Base-by-base conservation (phyloP, 2,113 vertebrate genomes). In the Pterophyllum scalare region DNA sequence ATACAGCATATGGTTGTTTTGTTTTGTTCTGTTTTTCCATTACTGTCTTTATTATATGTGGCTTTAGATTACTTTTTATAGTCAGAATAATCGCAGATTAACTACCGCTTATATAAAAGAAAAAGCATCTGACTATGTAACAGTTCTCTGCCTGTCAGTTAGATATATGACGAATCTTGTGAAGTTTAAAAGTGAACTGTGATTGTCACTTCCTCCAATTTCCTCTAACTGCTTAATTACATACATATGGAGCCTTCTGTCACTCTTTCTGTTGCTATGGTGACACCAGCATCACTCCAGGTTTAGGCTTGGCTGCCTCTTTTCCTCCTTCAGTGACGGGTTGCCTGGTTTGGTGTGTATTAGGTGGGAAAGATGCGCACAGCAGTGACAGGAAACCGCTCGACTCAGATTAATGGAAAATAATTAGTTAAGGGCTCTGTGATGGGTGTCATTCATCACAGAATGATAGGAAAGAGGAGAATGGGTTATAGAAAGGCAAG, bases 371-470 rank as follows among this genome's bases (percentile, higher is more conserved):
- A 79, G 28, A 67, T 40, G 81, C 35, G 74, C 26, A 79, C 15
- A n/a, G 74, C 15, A 20, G 38, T 88, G 93, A 93, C 92, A 88
- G 89, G 76, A 9, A 59, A 79, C 58, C 64, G 31, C 87, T 90
- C 46, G 20, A 74, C 82, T 86, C 76, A 84, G 92, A 94, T 93
- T 93, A 94, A 94, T 94, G 85, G 84, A 89, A 88, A 93, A 91
- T 95, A 89, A 94, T 95, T 94, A 93, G 92, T 80, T 60, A 79
- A 79, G 77, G 17, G 61, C 79, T 75, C 75, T 33, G 78, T 77
- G 91, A 94, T 85, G 88, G 90, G 87, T 93, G 92, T 88, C 92
- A 86, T 93, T 93, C 85, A 91, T 95, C 92, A 94, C 58, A 35
- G 62, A 38, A 3, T 59, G 83, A 86, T 58, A 64, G 79, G 22